Percentiles rank a stretch among this genome's conserved stretches.
phyloP scores from a whole-genome alignment of 2,797 vertebrate species.

The Peromyscus eremicus region DNA sequence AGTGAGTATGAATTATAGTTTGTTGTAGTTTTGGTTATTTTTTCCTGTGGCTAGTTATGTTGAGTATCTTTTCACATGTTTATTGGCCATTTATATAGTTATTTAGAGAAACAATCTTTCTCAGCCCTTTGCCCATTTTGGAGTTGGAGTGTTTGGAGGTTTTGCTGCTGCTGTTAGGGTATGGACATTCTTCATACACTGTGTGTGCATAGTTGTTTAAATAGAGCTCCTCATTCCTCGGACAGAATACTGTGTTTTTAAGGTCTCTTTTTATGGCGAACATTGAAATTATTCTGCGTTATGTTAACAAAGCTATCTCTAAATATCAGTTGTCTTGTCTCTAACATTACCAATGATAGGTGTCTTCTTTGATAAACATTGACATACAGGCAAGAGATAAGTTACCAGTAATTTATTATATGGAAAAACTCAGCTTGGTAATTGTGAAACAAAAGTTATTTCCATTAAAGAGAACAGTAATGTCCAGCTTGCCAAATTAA shows the following conservation, averaged over 20 bases:
- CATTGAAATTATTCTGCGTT: slow-evolving; percentile 32
- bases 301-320: background rate
- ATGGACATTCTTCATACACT: background rate
- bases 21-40: background rate
- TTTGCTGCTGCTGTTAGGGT: background rate
- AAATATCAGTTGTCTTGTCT: slow-evolving; percentile 26
- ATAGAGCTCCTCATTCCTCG: background rate
- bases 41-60: background rate
- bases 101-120: background rate
- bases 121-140: background rate
- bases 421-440: slow-evolving; percentile 17
- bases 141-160: background rate
- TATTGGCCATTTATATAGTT: background rate
- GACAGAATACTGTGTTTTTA: background rate
- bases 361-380: background rate
- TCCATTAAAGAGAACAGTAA: background rate
- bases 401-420: background rate
- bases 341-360: background rate
- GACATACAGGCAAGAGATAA: slow-evolving; percentile 39
- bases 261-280: background rate
- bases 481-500: slow-evolving; percentile 6
- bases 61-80: background rate
- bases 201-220: background rate
- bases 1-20: background rate
- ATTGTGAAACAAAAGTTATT: slow-evolving; percentile 14